Conservation (phyloP, 2,113 vertebrate genomes). For the Accipiter virgatus region DNA sequence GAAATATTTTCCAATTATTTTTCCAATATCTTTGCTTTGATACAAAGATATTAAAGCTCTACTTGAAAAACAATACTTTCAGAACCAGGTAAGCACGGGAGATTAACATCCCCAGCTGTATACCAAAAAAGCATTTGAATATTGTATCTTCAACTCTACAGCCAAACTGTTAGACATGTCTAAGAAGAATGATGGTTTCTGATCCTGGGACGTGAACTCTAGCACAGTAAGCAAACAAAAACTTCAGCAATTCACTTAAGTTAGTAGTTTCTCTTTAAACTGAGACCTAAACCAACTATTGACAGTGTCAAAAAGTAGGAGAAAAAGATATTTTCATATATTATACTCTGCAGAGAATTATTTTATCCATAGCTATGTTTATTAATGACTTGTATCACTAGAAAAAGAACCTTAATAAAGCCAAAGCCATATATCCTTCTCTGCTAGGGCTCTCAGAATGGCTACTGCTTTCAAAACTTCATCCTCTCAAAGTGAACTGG, state of each 20-base stretch:
- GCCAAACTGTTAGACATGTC: rapidly evolving
- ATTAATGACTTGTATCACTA: neutral
- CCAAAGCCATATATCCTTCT: neutral
- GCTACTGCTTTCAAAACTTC: neutral
- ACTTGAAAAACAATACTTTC: neutral
- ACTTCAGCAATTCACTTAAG: neutral
- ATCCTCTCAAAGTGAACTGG: neutral
- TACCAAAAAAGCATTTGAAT: neutral
- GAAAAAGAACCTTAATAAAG: neutral
- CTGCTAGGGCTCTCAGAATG: neutral
- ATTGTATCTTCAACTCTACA: neutral
- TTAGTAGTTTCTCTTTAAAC: neutral
- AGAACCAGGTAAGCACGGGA: neutral
- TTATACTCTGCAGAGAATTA: neutral
- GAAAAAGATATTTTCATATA: neutral
- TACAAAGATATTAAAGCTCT: neutral
- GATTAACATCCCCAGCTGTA: neutral
- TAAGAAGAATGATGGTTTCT: neutral
- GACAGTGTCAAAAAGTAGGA: neutral
- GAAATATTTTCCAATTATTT: neutral
- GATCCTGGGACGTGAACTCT: neutral
- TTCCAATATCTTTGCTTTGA: neutral
- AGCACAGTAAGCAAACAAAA: neutral
- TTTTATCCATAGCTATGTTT: neutral
- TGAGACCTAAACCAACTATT: neutral